Percentiles rank a stretch among this genome's conserved stretches.
These are phyloP conservation scores for Cardinalis cardinalis DNA, from an alignment of 2,113 vertebrate species.

Conservation along the genomic window DNA sequence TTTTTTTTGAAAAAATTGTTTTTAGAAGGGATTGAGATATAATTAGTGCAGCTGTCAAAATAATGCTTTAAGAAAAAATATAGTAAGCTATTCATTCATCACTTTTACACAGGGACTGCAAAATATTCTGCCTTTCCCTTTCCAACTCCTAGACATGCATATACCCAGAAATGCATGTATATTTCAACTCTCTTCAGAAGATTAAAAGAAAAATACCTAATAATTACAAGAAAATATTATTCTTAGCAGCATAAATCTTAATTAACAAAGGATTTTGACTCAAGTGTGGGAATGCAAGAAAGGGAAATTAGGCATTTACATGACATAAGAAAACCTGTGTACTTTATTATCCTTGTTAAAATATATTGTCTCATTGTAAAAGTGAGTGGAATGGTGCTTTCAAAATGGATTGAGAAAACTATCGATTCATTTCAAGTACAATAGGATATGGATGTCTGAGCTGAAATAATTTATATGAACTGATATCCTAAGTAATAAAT, in stretches of 20 bases:
- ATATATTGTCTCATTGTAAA: neutral
- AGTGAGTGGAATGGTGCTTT: neutral
- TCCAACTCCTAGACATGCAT: neutral
- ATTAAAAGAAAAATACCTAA: neutral
- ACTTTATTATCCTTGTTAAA: neutral
- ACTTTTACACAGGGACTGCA: neutral
- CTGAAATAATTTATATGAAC: neutral
- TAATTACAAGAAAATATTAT: neutral
- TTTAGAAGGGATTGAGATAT: neutral
- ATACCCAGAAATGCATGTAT: accelerated
- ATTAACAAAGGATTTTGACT: neutral
- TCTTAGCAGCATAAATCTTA: neutral
- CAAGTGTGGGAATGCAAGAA: neutral
- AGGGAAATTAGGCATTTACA: neutral
- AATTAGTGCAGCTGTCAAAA: neutral
- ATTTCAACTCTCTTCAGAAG: neutral
- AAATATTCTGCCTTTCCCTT: neutral
- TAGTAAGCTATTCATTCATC: neutral
- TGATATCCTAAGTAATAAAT: neutral
- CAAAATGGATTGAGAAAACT: neutral
- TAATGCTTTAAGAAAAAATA: neutral
- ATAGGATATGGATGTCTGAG: neutral
- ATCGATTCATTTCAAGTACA: neutral
- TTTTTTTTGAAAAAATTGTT: neutral
- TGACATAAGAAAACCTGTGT: neutral